These are phyloP conservation scores for Pocillopora verrucosa DNA, from an alignment of 64 coral and sea anemone genomes.

Conservation along the genomic window DNA sequence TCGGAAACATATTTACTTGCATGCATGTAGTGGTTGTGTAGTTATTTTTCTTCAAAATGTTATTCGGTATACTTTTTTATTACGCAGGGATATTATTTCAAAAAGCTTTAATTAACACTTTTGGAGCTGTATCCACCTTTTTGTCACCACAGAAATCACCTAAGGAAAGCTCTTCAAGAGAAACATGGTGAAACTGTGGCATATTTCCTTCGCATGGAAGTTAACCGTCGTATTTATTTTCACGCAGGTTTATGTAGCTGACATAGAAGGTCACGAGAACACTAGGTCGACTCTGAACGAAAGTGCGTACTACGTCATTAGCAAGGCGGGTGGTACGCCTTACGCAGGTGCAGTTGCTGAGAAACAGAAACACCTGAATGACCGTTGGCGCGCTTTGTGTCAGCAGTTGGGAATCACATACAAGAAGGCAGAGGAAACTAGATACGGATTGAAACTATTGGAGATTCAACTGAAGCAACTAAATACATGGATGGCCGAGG, in stretches of 20 bases:
- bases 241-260: constrained; percentile 81
- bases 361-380: constrained; percentile 85
- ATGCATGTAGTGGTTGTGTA: no score
- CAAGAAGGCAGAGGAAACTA: constrained; percentile 97
- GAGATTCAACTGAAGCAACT: constrained; percentile 92
- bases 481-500: constrained; percentile 86
- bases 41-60: no score
- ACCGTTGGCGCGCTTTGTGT: constrained; percentile 93
- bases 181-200: no score
- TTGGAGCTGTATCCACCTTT: no score
- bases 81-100: no score
- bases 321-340: constrained; percentile 64
- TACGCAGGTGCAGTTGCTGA: constrained; percentile 68
- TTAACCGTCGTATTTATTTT: neutral
- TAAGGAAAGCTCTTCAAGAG: no score
- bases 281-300: constrained; percentile 83
- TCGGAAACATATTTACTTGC: neutral
- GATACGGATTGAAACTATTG: constrained; percentile 82
- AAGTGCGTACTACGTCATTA: constrained; percentile 83
- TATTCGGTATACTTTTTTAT: no score
- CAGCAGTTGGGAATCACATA: constrained; percentile 96
- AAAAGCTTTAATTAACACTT: no score
- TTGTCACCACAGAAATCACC: no score
- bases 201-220: no score
- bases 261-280: constrained; percentile 88